Base-by-base conservation (phyloP, 2,113 vertebrate genomes). In the Pycnonotus jocosus region DNA sequence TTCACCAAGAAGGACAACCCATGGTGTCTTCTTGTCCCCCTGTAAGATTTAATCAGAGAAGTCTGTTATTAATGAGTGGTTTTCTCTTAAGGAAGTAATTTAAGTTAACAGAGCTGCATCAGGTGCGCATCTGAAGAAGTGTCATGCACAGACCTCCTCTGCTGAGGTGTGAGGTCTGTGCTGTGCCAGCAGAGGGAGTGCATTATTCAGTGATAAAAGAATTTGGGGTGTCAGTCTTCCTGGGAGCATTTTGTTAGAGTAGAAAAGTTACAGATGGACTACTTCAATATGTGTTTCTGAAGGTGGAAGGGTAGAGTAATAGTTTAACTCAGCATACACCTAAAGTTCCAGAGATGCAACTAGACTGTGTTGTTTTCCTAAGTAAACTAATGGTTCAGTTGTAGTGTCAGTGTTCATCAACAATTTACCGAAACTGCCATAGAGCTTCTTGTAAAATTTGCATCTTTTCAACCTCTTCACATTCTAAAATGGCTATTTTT, bases 151-250 rank as follows among this genome's bases (percentile, higher is more conserved):
- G 23, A 42, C 25, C 44, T n/a, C 37, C 10, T 86, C 22, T 87
- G 37, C 48, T 40, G 5, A 54, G 65, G 21, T 95, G 93, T 95
- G 73, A 77, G 70, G 51, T 69, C 91, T 28, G 71, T 65, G 51
- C 87, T 95, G 44, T 76, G 81, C 95, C 96, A 97, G 95, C 90
- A 96, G 96, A 94, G 95, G 96, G 96, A 97, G 96, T 61, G 74
- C 92, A 62, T 33, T 66, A 44, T 72, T 93, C 91, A 93, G 73
- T 13, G 65, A 95, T 95, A 24, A 38, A 70, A 73, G 62, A 69
- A 69, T 82, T 87, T 53, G 71, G 71, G 90, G 81, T 79, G 74
- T 69, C 74, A 37, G 25, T 47, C 66, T 84, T 74, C 31, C 25
- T 30, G 31, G 51, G 65, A 91, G 22, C 16, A 15, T 58, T 30